These are phyloP conservation scores for Lucilia sericata DNA, from an alignment of 1,140 invertebrate species.

Conservation along the genomic window DNA sequence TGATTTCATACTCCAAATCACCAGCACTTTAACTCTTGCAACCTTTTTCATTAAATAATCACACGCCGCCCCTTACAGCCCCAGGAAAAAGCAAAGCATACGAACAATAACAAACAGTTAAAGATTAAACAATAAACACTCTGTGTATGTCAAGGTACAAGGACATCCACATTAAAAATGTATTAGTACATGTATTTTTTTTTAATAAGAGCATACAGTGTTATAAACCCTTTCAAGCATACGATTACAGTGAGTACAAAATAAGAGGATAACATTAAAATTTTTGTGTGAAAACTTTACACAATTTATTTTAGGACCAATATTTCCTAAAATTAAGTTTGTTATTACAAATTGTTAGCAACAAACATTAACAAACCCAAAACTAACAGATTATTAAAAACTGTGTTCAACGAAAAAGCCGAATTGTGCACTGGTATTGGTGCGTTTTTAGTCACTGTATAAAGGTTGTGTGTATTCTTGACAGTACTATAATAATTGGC, in stretches of 20 bases:
- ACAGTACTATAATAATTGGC: constrained; percentile 57
- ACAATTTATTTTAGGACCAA: no score
- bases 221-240: no score
- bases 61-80: no score
- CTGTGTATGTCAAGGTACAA: constrained; percentile 14
- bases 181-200: not conserved
- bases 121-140: constrained; percentile 9
- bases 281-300: no score
- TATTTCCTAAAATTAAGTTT: no score
- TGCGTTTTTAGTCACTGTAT: constrained; percentile 34
- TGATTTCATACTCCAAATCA: not conserved
- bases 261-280: no score
- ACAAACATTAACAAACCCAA: not conserved
- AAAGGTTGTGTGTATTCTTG: constrained; percentile 53
- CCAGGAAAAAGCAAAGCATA: not conserved
- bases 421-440: not conserved
- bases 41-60: no score
- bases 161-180: constrained; percentile 16
- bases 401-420: not conserved
- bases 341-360: not conserved
- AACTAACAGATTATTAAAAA: no score
- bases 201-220: not conserved
- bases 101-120: constrained; percentile 8
- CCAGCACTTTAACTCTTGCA: no score
- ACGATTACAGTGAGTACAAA: no score